phyloP scores from a whole-genome alignment of 2,113 vertebrate species.

The Pollachius pollachius region DNA sequence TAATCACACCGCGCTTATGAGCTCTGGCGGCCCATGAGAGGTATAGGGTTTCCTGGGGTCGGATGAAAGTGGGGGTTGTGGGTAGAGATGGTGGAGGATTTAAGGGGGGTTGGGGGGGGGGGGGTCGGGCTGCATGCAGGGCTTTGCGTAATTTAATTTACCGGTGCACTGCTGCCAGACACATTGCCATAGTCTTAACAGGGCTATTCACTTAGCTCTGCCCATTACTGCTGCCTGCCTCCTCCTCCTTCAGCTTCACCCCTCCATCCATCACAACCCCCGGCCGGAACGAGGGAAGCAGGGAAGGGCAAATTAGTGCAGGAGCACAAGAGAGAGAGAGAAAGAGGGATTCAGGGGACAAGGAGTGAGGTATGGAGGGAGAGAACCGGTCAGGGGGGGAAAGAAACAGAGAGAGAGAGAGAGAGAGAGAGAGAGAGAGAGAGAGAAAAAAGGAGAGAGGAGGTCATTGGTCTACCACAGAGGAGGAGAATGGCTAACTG shows the following conservation, averaged over 20 bases:
- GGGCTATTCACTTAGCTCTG: conserved; percentile 67
- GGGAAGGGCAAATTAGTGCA: not conserved
- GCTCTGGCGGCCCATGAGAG: not conserved
- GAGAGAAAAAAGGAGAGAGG: not conserved
- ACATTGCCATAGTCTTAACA: conserved; percentile 60
- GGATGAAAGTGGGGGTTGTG: not conserved
- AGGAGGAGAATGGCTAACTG: not conserved
- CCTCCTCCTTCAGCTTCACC: conserved; percentile 24
- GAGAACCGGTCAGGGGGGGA: not conserved
- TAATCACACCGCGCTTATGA: not conserved
- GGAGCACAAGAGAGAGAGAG: conserved; percentile 1
- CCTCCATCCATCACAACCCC: conserved; percentile 43
- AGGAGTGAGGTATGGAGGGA: too few species aligned
- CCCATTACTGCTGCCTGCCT: conserved; percentile 53
- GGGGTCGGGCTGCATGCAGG: conserved; percentile 18
- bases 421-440: conserved; percentile 12
- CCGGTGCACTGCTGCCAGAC: conserved; percentile 52
- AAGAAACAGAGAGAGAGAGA: conserved; percentile 5
- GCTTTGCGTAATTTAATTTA: conserved; percentile 70
- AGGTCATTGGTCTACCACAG: not conserved
- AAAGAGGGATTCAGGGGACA: too few species aligned
- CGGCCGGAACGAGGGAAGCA: conserved; percentile 14
- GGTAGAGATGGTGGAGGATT: too few species aligned
- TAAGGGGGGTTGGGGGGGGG: not conserved
- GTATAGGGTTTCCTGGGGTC: too few species aligned